A percentile compares a stretch with the other conserved stretches of the same genome.
phyloP scores from a whole-genome alignment of 2,113 vertebrate species.

The Centropristis striata region DNA sequence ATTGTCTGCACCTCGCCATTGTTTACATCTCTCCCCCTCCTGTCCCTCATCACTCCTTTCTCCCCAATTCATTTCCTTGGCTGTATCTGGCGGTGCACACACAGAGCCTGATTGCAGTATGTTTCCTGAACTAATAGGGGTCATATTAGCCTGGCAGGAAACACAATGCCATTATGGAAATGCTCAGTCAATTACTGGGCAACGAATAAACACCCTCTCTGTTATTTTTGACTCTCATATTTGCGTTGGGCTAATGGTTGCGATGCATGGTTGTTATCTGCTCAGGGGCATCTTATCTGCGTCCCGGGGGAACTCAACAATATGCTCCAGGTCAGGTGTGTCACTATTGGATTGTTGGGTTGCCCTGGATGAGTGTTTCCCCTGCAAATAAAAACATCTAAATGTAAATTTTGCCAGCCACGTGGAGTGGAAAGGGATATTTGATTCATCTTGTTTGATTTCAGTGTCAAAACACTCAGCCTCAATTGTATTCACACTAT shows the following conservation, averaged over 20 bases:
- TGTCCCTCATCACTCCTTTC: conserved; percentile 36
- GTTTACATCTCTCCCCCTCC: conserved; percentile 55
- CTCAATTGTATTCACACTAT: neutral
- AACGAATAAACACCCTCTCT: conserved; percentile 65
- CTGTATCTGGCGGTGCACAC: conserved; percentile 35
- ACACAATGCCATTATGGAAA: conserved; percentile 78
- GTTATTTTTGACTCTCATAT: conserved; percentile 62
- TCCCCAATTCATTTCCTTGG: conserved; percentile 55
- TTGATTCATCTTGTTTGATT: conserved; percentile 5
- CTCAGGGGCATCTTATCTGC: conserved; percentile 55
- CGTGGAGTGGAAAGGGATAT: conserved; percentile 3
- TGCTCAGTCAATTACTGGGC: conserved; percentile 70
- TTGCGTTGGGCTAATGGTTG: conserved; percentile 50
- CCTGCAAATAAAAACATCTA: conserved; percentile 16
- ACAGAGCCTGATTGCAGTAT: conserved; percentile 44
- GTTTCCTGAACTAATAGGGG: conserved; percentile 75
- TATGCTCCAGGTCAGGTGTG: conserved; percentile 33
- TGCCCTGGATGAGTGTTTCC: conserved; percentile 1
- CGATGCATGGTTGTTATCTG: conserved; percentile 43
- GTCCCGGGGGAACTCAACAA: conserved; percentile 23
- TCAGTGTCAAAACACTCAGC: neutral
- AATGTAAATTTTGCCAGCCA: conserved; percentile 4
- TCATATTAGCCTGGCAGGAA: conserved; percentile 78
- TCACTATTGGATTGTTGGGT: conserved; percentile 19
- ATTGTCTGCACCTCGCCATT: conserved; percentile 66